These are phyloP conservation scores for Ptychoptera contaminata DNA, from an alignment of 2,888 invertebrate genomes.

Conservation along the genomic window DNA sequence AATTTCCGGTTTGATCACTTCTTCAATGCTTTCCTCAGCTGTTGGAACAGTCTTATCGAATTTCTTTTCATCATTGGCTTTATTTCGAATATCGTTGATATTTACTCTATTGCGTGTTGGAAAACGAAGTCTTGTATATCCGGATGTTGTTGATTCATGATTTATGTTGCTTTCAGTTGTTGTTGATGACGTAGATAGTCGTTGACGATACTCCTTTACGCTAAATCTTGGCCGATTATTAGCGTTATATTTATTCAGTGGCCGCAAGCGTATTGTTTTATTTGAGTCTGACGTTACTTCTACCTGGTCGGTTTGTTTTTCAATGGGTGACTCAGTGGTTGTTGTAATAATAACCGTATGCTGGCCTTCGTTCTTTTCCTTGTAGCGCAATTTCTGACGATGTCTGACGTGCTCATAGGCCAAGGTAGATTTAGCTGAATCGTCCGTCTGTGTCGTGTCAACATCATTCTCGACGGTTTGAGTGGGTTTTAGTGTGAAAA, in stretches of 20 bases:
- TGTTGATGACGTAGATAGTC: constrained; percentile 38
- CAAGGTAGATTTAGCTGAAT: neutral
- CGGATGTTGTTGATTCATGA: constrained; percentile 13
- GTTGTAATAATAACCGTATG: neutral
- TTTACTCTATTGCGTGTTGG: constrained; percentile 11
- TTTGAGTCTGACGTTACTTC: neutral
- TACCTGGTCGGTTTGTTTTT: neutral
- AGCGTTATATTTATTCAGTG: constrained; percentile 34
- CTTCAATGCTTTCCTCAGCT: neutral
- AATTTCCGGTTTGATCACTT: neutral
- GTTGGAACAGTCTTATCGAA: constrained; percentile 13
- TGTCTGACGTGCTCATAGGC: constrained; percentile 2
- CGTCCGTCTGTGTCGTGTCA: neutral
- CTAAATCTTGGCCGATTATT: constrained; percentile 56
- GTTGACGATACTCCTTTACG: constrained; percentile 57
- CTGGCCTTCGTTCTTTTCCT: constrained; percentile 4
- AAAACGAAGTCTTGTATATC: constrained; percentile 9
- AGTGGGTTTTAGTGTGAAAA: no score
- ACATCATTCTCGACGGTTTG: neutral
- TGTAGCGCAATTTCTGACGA: constrained; percentile 5
- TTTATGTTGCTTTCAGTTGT: neutral
- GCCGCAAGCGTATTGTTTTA: constrained; percentile 4
- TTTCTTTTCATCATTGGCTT: constrained; percentile 6
- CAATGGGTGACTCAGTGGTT: neutral
- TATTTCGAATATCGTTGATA: constrained; percentile 2